These are phyloP conservation scores for Hestina assimilis DNA, from an alignment of 1,140 invertebrate species.

Conservation along the genomic window DNA sequence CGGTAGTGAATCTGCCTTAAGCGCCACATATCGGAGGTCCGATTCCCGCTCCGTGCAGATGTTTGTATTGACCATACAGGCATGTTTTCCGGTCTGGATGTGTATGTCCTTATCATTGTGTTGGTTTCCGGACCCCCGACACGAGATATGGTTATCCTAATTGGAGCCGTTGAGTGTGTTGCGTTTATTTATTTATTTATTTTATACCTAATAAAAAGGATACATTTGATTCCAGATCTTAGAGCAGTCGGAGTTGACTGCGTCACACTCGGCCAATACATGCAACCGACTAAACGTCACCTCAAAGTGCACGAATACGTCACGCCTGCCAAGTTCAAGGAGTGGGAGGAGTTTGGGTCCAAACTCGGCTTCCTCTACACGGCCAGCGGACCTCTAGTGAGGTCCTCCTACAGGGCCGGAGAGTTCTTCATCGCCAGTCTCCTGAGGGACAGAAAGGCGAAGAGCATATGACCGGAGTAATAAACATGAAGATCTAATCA, in stretches of 20 bases:
- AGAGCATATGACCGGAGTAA: constrained; percentile 40
- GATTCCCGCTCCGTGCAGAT: too few relatives aligned
- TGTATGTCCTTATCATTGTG: too few relatives aligned
- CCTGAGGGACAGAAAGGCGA: constrained; percentile 79
- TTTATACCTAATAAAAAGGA: background rate
- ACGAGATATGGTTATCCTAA: too few relatives aligned
- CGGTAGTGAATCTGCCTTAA: too few relatives aligned
- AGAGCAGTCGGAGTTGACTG: constrained; percentile 92
- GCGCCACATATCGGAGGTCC: too few relatives aligned
- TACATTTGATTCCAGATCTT: constrained; percentile 81
- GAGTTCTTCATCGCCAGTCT: constrained; percentile 93
- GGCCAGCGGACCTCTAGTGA: constrained; percentile 97
- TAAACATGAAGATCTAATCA: background rate
- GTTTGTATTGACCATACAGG: too few relatives aligned
- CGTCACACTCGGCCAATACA: constrained; percentile 98
- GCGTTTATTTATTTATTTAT: too few relatives aligned
- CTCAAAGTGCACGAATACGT: constrained; percentile 98
- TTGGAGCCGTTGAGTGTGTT: too few relatives aligned
- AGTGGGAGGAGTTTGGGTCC: constrained; percentile 93
- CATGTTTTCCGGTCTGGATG: too few relatives aligned
- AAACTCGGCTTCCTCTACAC: constrained; percentile 97
- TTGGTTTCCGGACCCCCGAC: too few relatives aligned
- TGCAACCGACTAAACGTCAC: constrained; percentile 99
- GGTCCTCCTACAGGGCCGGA: constrained; percentile 98
- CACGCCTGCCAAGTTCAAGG: constrained; percentile 95